Evolutionary conservation across 2,888 invertebrate genomes (phyloP).

Genomic region (Tiphia femorata): DNA sequence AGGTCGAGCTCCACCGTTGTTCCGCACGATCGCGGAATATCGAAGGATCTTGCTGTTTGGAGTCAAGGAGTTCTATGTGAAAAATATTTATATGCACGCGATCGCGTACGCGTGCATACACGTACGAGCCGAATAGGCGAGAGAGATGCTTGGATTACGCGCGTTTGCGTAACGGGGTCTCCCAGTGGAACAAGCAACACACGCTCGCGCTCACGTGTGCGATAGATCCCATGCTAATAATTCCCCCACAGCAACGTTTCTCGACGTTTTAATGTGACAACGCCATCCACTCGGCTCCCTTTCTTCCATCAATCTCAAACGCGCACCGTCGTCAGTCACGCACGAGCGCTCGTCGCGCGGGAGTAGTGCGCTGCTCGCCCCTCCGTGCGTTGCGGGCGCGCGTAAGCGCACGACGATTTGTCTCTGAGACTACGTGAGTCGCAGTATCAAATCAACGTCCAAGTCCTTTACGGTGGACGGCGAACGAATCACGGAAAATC

Average conservation of each 20-base stretch:
- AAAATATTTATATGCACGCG: too few relatives aligned
- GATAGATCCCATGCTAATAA: constrained; percentile 64
- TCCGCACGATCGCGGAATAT: too few relatives aligned
- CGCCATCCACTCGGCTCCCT: not conserved
- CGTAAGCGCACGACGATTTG: constrained; percentile 24
- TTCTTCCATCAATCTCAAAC: not conserved
- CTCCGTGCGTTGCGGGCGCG: constrained; percentile 14
- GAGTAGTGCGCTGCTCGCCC: too few relatives aligned
- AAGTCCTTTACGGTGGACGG: constrained; percentile 12
- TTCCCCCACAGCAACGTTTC: constrained; percentile 49
- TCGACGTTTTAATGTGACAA: constrained; percentile 43
- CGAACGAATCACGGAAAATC: too few relatives aligned
- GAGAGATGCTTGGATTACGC: constrained; percentile 48
- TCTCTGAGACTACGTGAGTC: constrained; percentile 30
- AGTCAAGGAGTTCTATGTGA: too few relatives aligned
- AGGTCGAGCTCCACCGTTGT: too few relatives aligned
- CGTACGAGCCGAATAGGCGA: constrained; percentile 21
- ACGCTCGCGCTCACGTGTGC: constrained; percentile 26
- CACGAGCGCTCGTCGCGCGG: too few relatives aligned
- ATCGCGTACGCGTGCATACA: constrained; percentile 1
- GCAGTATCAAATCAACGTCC: constrained; percentile 14
- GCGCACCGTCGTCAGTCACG: constrained; percentile 2
- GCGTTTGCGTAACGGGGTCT: constrained; percentile 59
- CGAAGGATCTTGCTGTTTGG: too few relatives aligned
- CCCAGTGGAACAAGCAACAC: constrained; percentile 32